Evolutionary conservation across 2,888 invertebrate species (phyloP).

Genomic region (Conchocele bisecta): DNA sequence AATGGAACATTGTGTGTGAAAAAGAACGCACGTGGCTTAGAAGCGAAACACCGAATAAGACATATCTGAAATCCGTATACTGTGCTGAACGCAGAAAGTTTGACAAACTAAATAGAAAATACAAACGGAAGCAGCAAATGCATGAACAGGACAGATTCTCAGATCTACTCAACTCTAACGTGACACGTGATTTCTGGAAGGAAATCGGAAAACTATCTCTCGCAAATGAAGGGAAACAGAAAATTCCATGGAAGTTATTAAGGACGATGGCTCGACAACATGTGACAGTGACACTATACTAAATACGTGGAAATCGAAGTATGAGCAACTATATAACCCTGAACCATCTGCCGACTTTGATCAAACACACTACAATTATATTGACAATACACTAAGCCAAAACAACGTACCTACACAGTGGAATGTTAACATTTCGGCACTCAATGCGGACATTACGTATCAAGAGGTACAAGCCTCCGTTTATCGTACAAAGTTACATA

Average conservation of each 20-base stretch:
- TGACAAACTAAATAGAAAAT: constrained; percentile 1
- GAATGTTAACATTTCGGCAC: background rate
- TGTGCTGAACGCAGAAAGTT: constrained; percentile 5
- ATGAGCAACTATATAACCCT: background rate
- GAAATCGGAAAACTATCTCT: background rate
- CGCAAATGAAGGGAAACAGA: background rate
- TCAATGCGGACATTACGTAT: background rate
- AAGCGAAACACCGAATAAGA: background rate
- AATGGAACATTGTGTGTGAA: constrained; percentile 2
- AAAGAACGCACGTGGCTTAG: background rate
- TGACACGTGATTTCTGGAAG: background rate
- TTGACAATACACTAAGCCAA: background rate
- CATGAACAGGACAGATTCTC: constrained; percentile 1
- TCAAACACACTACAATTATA: background rate
- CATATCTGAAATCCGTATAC: background rate
- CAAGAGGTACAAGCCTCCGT: background rate
- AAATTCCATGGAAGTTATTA: constrained; percentile 1
- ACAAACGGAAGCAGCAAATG: background rate
- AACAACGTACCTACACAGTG: background rate
- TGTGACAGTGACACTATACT: background rate
- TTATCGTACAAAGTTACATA: background rate
- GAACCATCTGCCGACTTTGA: background rate
- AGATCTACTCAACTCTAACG: background rate
- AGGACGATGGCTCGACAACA: background rate
- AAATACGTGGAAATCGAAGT: background rate